A percentile compares a stretch with the other conserved stretches of the same genome.
Conservation (phyloP, 2,888 invertebrate species). For the Drosophila pseudotakahashii region DNA sequence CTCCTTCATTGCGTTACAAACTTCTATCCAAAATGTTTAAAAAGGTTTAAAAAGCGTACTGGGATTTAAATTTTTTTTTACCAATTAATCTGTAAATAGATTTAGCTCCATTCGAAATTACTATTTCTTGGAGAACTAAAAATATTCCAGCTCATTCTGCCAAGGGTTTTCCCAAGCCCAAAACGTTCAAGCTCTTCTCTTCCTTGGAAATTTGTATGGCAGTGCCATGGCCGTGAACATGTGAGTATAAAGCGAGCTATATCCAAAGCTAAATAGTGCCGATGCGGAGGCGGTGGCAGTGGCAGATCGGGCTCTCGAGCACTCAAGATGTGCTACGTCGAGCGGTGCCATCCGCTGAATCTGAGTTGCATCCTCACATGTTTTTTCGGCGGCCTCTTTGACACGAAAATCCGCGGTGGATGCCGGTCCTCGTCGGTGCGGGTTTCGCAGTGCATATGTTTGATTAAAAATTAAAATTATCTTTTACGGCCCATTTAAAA, state of each 20-base stretch:
- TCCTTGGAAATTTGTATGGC: constrained; percentile 7
- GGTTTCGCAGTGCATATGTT: constrained; percentile 74
- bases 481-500: constrained; percentile 82
- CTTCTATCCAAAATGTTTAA: too few relatives aligned
- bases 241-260: constrained; percentile 11
- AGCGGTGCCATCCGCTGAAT: constrained; percentile 37
- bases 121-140: neutral
- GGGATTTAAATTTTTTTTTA: too few relatives aligned
- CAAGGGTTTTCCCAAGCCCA: neutral
- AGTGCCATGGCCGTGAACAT: constrained; percentile 32
- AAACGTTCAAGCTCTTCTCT: neutral
- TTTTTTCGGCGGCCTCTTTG: constrained; percentile 70
- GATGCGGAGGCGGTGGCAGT: constrained; percentile 36
- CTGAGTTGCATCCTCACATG: constrained; percentile 55
- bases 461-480: constrained; percentile 83
- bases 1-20: too few relatives aligned
- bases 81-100: too few relatives aligned
- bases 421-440: constrained; percentile 39
- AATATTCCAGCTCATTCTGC: neutral
- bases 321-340: constrained; percentile 47
- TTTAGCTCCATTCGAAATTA: too few relatives aligned
- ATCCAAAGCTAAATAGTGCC: constrained; percentile 16
- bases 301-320: constrained; percentile 26
- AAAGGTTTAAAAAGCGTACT: too few relatives aligned
- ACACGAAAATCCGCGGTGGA: constrained; percentile 43